Conservation (phyloP, 1,140 invertebrate species). For the Drosophila funebris region DNA sequence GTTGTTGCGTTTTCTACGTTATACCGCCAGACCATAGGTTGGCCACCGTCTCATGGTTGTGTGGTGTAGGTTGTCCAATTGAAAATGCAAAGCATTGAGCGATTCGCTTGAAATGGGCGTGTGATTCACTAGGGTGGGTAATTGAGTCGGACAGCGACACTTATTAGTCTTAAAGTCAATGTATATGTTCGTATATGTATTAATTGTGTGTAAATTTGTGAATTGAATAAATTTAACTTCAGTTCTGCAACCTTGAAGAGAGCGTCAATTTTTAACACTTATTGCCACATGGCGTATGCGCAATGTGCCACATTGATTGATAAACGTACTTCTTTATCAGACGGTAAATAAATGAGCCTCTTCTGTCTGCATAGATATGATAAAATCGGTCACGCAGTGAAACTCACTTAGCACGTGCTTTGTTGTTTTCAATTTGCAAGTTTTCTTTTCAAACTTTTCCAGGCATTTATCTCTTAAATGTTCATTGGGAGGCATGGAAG, state of each 20-base stretch:
- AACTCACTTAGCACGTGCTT: constrained; percentile 9
- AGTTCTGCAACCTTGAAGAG: background rate
- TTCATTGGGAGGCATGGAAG: background rate
- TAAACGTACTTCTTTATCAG: background rate
- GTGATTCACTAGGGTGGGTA: constrained; percentile 54
- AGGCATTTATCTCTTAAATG: constrained; percentile 10
- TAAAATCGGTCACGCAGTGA: constrained; percentile 14
- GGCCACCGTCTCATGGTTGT: background rate
- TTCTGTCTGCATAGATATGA: background rate
- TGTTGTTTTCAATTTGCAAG: background rate
- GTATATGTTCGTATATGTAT: background rate
- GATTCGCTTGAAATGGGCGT: constrained; percentile 30
- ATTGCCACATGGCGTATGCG: constrained; percentile 10
- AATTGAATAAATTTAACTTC: constrained; percentile 34
- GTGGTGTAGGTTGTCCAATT: constrained; percentile 45
- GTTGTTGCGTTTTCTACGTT: constrained; percentile 21
- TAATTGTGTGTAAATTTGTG: constrained; percentile 14
- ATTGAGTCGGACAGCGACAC: constrained; percentile 69
- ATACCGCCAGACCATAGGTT: constrained; percentile 6
- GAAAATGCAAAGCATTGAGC: constrained; percentile 66
- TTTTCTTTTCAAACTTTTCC: constrained; percentile 1
- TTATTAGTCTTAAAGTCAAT: constrained; percentile 34
- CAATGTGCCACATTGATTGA: constrained; percentile 9
- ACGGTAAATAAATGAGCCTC: background rate
- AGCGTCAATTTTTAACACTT: background rate